Evolutionary conservation across 2,113 vertebrate genomes (phyloP).

Genomic region (Pithys albifrons): DNA sequence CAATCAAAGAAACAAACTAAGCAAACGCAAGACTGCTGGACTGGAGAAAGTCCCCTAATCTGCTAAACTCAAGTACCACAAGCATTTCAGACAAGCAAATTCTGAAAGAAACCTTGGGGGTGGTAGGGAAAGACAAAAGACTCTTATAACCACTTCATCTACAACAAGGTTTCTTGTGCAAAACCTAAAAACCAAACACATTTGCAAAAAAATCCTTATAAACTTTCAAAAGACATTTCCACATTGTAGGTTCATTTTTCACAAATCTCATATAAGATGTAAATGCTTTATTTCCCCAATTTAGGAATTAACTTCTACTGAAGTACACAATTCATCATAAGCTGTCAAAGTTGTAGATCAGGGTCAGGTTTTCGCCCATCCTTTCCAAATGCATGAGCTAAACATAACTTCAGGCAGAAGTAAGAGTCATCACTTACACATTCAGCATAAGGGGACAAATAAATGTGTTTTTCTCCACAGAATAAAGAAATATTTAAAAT

Average conservation of each 20-base stretch:
- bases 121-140: neutral
- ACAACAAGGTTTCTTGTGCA: neutral
- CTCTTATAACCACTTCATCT: accelerated
- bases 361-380: neutral
- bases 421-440: neutral
- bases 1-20: neutral
- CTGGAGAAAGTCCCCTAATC: neutral
- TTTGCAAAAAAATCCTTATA: neutral
- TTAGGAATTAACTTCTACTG: neutral
- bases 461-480: neutral
- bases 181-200: neutral
- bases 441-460: neutral
- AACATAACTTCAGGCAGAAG: neutral
- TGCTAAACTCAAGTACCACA: neutral
- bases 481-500: neutral
- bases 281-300: neutral
- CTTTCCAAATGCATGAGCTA: neutral
- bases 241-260: neutral
- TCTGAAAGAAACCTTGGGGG: neutral
- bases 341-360: neutral
- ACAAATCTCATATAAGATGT: neutral
- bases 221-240: neutral
- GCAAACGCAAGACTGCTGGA: neutral
- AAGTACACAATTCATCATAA: neutral
- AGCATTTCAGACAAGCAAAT: neutral